A percentile compares a stretch with the other conserved stretches of the same genome.
Conservation (phyloP, 1,140 invertebrate genomes). For the Ephestia elutella region DNA sequence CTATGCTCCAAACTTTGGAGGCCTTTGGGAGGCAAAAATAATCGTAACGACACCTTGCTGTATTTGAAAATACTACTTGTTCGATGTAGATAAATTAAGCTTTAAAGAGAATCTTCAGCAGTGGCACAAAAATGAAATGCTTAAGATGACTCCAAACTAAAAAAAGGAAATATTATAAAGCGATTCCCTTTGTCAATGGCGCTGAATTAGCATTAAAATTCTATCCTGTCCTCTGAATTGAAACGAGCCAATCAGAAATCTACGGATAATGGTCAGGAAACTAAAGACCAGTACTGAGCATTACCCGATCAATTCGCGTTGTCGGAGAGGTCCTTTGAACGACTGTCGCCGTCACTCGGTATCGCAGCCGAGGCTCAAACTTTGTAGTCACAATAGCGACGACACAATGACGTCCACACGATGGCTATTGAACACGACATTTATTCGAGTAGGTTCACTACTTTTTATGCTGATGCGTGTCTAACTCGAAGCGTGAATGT, state of each 20-base stretch:
- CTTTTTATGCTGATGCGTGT: background rate
- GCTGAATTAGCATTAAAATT: no score
- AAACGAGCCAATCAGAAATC: background rate
- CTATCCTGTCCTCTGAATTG: background rate
- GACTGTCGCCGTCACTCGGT: background rate
- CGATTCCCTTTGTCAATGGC: no score
- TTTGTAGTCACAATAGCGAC: background rate
- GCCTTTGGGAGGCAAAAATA: no score
- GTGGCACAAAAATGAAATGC: no score
- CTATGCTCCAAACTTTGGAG: no score
- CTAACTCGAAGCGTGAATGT: no score
- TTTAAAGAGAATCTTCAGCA: no score
- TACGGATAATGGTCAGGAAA: background rate
- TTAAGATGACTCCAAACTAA: no score
- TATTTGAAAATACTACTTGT: no score
- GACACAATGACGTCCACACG: background rate
- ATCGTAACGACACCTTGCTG: no score
- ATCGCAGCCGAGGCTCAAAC: background rate
- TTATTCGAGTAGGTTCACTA: background rate
- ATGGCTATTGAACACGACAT: background rate
- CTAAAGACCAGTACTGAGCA: background rate
- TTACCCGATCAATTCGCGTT: conserved; percentile 4
- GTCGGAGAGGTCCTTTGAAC: background rate
- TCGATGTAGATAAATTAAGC: no score
- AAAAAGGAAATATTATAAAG: no score